Percentiles rank a stretch among this genome's conserved stretches.
Evolutionary conservation across 2,888 invertebrate species (phyloP).

Genomic region (Rutpela maculata): DNA sequence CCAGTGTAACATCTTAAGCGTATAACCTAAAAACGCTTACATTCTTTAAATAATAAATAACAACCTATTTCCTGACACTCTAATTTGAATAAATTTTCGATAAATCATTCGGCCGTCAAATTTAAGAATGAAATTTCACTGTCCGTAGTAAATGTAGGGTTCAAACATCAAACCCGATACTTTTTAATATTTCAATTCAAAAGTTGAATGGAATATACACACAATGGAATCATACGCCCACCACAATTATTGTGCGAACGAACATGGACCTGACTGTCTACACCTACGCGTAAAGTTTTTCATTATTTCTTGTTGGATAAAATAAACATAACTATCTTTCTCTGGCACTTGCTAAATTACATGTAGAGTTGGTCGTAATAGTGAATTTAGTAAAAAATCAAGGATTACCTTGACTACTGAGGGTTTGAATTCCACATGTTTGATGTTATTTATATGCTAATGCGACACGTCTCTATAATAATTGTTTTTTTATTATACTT

Average conservation of each 20-base stretch:
- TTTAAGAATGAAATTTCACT: conserved; percentile 36
- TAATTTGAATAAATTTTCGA: conserved; percentile 32
- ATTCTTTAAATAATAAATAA: conserved; percentile 29
- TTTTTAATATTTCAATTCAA: conserved; percentile 65
- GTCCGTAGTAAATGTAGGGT: conserved; percentile 45
- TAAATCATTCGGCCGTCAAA: conserved; percentile 38
- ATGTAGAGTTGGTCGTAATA: neutral
- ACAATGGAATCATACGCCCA: conserved; percentile 67
- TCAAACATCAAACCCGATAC: conserved; percentile 44
- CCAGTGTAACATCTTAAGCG: conserved; percentile 16
- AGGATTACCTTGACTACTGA: neutral
- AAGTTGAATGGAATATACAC: conserved; percentile 64
- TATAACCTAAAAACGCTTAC: conserved; percentile 21
- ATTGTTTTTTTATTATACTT: neutral
- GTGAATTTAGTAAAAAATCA: neutral
- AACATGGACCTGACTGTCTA: conserved; percentile 60
- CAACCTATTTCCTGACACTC: conserved; percentile 26
- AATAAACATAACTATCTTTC: conserved; percentile 33
- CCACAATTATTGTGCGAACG: conserved; percentile 65
- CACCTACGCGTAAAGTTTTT: conserved; percentile 58
- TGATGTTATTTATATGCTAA: neutral
- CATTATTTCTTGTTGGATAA: conserved; percentile 50
- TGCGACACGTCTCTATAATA: neutral
- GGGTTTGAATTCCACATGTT: neutral
- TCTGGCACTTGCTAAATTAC: conserved; percentile 11